Evolutionary conservation across 2,888 invertebrate species (phyloP).

Genomic region (Eudasyphora cyanicolor): DNA sequence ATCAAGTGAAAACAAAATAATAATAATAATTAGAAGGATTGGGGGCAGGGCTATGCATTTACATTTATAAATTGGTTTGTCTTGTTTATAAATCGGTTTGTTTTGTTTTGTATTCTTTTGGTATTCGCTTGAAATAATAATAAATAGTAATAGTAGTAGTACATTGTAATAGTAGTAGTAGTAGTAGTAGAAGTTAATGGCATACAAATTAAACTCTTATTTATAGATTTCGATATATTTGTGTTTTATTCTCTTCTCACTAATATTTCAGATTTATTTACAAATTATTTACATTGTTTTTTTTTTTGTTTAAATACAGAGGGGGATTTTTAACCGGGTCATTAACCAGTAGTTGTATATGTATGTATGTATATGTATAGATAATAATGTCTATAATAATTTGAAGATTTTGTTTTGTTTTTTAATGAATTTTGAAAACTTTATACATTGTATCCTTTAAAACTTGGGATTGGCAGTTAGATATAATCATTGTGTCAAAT

Average conservation of each 20-base stretch:
- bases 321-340: neutral
- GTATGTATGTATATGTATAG: neutral
- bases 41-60: too few relatives aligned
- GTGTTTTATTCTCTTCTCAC: slow-evolving; percentile 39
- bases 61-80: neutral
- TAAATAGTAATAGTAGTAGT: too few relatives aligned
- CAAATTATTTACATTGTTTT: slow-evolving; percentile 62
- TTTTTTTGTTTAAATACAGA: slow-evolving; percentile 25
- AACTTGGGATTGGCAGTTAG: too few relatives aligned
- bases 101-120: too few relatives aligned
- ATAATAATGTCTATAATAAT: too few relatives aligned
- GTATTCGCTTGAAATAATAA: slow-evolving; percentile 9
- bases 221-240: slow-evolving; percentile 37
- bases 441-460: too few relatives aligned
- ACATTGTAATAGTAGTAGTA: neutral
- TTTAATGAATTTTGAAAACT: too few relatives aligned
- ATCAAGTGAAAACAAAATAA: too few relatives aligned
- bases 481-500: too few relatives aligned
- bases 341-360: neutral
- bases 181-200: slow-evolving; percentile 22
- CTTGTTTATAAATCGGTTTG: neutral
- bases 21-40: neutral
- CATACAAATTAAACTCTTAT: slow-evolving; percentile 52
- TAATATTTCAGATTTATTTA: slow-evolving; percentile 55
- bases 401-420: neutral